Percentiles rank a stretch among this genome's conserved stretches.
Evolutionary conservation across 1,140 invertebrate species (phyloP).

Genomic region (Drosophila triauraria): DNA sequence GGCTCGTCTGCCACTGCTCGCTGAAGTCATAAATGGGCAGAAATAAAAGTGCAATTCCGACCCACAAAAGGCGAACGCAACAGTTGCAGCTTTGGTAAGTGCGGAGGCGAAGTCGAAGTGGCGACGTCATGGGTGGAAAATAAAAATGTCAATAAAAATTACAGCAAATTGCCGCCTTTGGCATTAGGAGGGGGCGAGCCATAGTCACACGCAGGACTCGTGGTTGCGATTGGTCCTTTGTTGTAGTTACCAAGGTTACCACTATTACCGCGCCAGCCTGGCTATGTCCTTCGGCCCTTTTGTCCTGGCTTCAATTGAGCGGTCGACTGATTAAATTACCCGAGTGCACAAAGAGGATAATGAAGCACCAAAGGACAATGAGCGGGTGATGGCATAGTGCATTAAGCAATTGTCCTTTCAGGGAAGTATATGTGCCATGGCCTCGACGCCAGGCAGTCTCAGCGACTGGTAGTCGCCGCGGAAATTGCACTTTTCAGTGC

Average conservation of each 20-base stretch:
- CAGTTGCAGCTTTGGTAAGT: conserved; percentile 40
- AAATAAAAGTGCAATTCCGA: conserved; percentile 28
- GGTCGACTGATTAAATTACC: conserved; percentile 73
- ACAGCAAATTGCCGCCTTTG: conserved; percentile 46
- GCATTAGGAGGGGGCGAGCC: conserved; percentile 26
- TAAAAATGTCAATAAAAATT: conserved; percentile 71
- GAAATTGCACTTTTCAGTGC: conserved; percentile 63
- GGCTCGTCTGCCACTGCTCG: conserved; percentile 30
- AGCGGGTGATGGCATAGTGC: conserved; percentile 29
- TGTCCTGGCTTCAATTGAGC: conserved; percentile 70
- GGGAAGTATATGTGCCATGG: conserved; percentile 29
- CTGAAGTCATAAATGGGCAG: conserved; percentile 35
- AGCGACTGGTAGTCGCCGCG: conserved; percentile 57
- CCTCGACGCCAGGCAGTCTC: conserved; percentile 54
- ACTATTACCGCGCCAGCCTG: conserved; percentile 13
- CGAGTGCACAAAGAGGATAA: conserved; percentile 50
- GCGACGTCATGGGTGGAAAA: conserved; percentile 65
- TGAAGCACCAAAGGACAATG: conserved; percentile 38
- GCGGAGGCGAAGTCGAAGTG: conserved; percentile 11
- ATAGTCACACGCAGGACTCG: conserved; percentile 55
- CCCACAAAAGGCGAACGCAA: conserved; percentile 31
- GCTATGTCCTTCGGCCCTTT: conserved; percentile 10
- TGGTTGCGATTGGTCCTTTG: conserved; percentile 35
- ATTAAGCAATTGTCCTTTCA: conserved; percentile 62
- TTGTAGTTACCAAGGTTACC: conserved; percentile 70